Percentiles rank a stretch among this genome's conserved stretches.
Evolutionary conservation across 2,113 vertebrate genomes (phyloP).

Genomic region (Gadus chalcogrammus): DNA sequence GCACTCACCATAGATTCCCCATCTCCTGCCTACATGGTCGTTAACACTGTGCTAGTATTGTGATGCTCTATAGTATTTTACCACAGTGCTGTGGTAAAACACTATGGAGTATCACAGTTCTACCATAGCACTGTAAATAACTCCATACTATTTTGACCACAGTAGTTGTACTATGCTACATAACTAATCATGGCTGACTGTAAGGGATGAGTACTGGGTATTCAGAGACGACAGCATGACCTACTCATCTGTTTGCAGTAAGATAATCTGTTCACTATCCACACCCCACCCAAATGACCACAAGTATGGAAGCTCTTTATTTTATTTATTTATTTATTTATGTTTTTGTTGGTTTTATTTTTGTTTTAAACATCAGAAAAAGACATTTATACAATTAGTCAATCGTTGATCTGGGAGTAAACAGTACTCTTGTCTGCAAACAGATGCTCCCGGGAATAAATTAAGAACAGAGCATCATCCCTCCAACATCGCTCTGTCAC

Average conservation of each 20-base stretch:
- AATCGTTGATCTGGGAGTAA: slow-evolving; percentile 45
- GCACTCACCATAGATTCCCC: no score
- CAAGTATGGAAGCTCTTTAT: slow-evolving; percentile 50
- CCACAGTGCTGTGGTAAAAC: not conserved
- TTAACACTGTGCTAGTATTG: not conserved
- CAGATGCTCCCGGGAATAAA: slow-evolving; percentile 81
- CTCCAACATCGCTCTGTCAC: no score
- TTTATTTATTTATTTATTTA: slow-evolving; percentile 83
- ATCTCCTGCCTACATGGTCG: not conserved
- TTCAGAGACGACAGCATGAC: not conserved
- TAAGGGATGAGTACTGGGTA: not conserved
- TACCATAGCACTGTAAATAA: no score
- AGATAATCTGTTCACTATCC: not conserved
- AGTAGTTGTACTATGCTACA: not conserved
- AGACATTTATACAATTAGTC: slow-evolving; percentile 70
- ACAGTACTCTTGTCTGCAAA: slow-evolving; percentile 97
- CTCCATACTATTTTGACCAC: no score
- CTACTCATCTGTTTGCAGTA: slow-evolving; percentile 1
- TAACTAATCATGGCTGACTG: no score
- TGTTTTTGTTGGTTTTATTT: slow-evolving; percentile 67
- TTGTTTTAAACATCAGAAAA: slow-evolving; percentile 74
- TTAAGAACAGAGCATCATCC: slow-evolving; percentile 70
- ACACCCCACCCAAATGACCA: slow-evolving; percentile 54
- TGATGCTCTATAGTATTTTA: not conserved
- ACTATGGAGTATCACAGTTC: no score